These are phyloP conservation scores for Leptopterna dolabrata DNA, from an alignment of 2,888 invertebrate species.

Conservation along the genomic window DNA sequence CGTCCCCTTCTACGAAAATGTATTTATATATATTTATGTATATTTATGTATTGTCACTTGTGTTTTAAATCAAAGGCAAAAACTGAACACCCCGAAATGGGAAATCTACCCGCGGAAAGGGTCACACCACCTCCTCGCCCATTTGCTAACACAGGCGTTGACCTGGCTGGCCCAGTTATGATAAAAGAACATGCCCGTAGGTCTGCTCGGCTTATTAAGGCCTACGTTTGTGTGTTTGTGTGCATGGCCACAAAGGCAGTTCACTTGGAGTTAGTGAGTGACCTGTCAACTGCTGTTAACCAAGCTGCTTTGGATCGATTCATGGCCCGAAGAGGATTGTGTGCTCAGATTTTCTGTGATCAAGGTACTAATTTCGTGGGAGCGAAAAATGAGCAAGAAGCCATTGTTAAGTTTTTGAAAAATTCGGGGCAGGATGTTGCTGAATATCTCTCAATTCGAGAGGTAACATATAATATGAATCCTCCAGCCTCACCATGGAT, in stretches of 20 bases:
- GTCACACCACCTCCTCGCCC: not conserved
- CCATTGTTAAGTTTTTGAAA: not conserved
- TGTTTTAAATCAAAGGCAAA: not conserved
- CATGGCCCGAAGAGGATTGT: not conserved
- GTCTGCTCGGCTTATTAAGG: not conserved
- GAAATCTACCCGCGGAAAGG: not conserved
- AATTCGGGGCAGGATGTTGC: not conserved
- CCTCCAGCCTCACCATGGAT: conserved; percentile 4
- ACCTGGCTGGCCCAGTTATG: not conserved
- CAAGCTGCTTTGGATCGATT: not conserved
- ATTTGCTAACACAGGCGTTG: not conserved
- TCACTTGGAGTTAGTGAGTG: not conserved
- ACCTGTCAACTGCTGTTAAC: not conserved
- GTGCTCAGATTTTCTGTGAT: not conserved
- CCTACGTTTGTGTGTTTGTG: too few relatives aligned
- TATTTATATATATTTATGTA: too few relatives aligned
- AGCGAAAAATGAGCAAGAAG: not conserved
- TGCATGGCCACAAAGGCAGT: conserved; percentile 5
- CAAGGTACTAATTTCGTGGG: not conserved
- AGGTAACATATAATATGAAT: not conserved
- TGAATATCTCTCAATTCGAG: not conserved
- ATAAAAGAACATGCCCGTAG: not conserved
- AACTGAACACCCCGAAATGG: not conserved
- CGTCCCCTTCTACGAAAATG: not conserved
- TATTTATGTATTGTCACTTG: not conserved